phyloP scores from a whole-genome alignment of 2,888 invertebrate species.

The Cataglyphis livida region DNA sequence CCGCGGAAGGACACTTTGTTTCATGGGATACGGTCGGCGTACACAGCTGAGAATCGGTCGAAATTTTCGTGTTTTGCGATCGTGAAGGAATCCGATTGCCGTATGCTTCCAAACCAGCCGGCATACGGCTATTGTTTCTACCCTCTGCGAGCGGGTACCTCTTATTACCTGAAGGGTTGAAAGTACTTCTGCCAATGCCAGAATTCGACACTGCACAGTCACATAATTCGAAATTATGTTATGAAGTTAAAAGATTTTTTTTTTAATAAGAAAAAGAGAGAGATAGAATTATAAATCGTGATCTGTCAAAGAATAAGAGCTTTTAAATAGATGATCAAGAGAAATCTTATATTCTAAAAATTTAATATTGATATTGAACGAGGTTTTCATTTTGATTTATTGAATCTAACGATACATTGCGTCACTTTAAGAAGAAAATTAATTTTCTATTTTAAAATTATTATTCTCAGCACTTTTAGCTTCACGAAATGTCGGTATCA shows the following conservation, averaged over 20 bases:
- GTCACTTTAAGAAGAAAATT: background rate
- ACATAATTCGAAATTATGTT: background rate
- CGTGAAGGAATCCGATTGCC: constrained; percentile 34
- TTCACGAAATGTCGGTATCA: background rate
- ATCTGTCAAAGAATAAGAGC: background rate
- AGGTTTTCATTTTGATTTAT: background rate
- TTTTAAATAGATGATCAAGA: background rate
- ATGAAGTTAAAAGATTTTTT: background rate
- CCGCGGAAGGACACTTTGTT: constrained; percentile 1
- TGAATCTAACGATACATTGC: background rate
- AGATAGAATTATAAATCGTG: background rate
- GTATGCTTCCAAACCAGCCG: constrained; percentile 56
- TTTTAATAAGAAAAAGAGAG: background rate
- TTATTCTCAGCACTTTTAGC: background rate
- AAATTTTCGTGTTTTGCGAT: constrained; percentile 16
- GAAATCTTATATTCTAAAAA: background rate
- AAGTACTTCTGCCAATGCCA: constrained; percentile 25
- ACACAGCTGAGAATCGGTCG: constrained; percentile 4
- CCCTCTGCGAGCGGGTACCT: constrained; percentile 42
- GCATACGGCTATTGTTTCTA: constrained; percentile 54
- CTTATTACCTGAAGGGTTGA: constrained; percentile 49
- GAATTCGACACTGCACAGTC: background rate
- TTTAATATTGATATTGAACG: background rate
- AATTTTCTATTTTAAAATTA: background rate
- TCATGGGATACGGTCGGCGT: background rate